Evolutionary conservation across 1,140 invertebrate genomes (phyloP).

Genomic region (Popillia japonica): DNA sequence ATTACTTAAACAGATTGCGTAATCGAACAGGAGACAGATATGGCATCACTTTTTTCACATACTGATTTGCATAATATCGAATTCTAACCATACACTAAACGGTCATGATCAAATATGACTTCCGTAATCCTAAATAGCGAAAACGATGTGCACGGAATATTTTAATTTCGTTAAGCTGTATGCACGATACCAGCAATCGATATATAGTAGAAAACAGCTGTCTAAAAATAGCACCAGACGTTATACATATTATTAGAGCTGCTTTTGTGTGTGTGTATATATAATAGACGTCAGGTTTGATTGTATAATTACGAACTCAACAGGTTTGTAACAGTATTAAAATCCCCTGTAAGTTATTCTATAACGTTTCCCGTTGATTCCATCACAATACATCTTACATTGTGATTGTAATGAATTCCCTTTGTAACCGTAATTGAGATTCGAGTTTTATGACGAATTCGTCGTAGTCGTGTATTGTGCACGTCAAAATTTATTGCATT

Average conservation of each 20-base stretch:
- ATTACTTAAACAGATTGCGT: too few relatives aligned
- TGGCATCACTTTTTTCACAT: background rate
- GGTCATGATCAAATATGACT: background rate
- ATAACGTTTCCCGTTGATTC: too few relatives aligned
- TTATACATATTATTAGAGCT: conserved; percentile 9
- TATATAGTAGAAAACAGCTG: background rate
- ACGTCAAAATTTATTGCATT: too few relatives aligned
- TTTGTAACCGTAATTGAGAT: too few relatives aligned
- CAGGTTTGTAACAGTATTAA: conserved; percentile 3
- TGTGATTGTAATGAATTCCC: too few relatives aligned
- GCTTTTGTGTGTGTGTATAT: background rate
- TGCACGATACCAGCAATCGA: background rate
- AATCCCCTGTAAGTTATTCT: too few relatives aligned
- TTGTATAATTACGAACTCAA: conserved; percentile 4
- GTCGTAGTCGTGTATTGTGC: too few relatives aligned
- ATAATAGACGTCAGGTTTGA: too few relatives aligned
- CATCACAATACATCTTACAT: too few relatives aligned
- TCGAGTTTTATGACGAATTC: too few relatives aligned
- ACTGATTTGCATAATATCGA: background rate
- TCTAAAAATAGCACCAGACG: conserved; percentile 18
- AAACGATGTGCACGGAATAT: background rate
- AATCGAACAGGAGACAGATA: too few relatives aligned
- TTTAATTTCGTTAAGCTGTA: background rate
- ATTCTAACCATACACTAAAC: background rate
- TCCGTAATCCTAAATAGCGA: background rate